Base-by-base conservation (phyloP, 2,797 vertebrate species). In the Phaenicophaeus curvirostris region DNA sequence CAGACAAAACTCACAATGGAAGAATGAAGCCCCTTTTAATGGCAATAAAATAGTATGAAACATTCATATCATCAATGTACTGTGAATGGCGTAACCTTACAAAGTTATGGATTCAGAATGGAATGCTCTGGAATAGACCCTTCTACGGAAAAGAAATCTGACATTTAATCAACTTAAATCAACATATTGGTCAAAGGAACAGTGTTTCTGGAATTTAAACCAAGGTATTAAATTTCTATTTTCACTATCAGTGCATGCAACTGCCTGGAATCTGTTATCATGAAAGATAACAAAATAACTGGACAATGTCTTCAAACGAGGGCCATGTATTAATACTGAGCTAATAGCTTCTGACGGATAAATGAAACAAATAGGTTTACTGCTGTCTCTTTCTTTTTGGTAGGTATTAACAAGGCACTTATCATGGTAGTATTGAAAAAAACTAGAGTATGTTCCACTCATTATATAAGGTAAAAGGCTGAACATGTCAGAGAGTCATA, bases 1-100 rank as follows among this genome's bases (percentile, higher is more conserved):
- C 94, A 94, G 91, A 95, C 90, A 94, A 86, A 97, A 90, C 93
- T 96, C 91, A 94, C 84, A 94, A 87, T 82, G 83, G 93, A 96
- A 95, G 91, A 96, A 96, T 94, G 77, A 85, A 97, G 79, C 63
- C 76, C 89, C 72, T 88, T 96, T 89, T 94, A 95, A 90, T 91
- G 94, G 91, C 86, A 95, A 87, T 74, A 96, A 96, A 87, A 75
- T 71, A 76, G 85, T 93, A 84, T 68, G 35, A 87, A 90, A 95
- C 92, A 90, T 89, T 93, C 87, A 94, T 84, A 85, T 67, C 85
- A 72, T 94, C 57, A 95, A 80, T 80, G 90, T 73, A 76, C 93
- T 94, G 77, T 95, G 85, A 80, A 95, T 78, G 83, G 83, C 14
- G 7, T 86, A 72, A 92, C 81, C 92, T 95, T 91, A 97, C 73